phyloP scores from a whole-genome alignment of 2,797 vertebrate species.

The Poecile montanus region DNA sequence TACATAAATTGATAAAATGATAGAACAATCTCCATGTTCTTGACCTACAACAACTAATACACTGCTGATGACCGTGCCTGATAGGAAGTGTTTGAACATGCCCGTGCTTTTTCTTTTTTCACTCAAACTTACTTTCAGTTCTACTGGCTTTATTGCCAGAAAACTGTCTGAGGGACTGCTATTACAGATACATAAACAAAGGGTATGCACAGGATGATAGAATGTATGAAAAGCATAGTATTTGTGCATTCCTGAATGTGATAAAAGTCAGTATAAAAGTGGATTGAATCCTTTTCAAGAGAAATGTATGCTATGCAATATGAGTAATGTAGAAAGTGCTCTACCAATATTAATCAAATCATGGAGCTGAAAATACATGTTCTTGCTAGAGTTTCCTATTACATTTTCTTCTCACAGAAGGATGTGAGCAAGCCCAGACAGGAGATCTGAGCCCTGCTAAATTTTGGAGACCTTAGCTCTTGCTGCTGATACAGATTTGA shows the following conservation, averaged over 20 bases:
- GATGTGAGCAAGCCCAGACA: not conserved
- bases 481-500: not conserved
- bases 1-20: not conserved
- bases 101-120: not conserved
- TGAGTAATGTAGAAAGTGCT: not conserved
- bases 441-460: not conserved
- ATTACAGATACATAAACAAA: not conserved
- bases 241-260: not conserved
- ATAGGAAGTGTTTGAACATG: not conserved
- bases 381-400: not conserved
- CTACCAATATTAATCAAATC: constrained; percentile 19
- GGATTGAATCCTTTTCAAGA: not conserved
- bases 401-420: not conserved
- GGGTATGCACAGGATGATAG: not conserved
- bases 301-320: not conserved
- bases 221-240: not conserved
- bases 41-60: not conserved
- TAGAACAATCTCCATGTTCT: not conserved
- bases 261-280: not conserved
- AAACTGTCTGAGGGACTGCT: not conserved
- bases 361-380: constrained; percentile 4
- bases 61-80: not conserved
- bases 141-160: not conserved
- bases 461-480: not conserved
- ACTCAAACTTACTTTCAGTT: not conserved